phyloP scores from a whole-genome alignment of 2,888 invertebrate genomes.

The Apoderus coryli region DNA sequence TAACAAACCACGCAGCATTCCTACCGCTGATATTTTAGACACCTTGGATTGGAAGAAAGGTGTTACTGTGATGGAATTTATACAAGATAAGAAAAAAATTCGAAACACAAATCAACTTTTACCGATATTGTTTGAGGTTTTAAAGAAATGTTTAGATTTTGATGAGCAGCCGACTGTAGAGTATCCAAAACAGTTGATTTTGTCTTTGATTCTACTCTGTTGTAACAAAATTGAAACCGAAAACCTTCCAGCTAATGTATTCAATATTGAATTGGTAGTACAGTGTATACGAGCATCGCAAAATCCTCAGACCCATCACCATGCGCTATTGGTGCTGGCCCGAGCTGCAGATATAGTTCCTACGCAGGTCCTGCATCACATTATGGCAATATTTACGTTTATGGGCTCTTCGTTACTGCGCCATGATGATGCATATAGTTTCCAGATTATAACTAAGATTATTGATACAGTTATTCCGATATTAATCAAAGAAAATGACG shows the following conservation, averaged over 20 bases:
- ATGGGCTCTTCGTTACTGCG: slow-evolving; percentile 88
- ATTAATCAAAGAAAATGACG: slow-evolving; percentile 33
- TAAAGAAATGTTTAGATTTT: slow-evolving; percentile 64
- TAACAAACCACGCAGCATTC: slow-evolving; percentile 32
- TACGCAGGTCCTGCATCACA: slow-evolving; percentile 75
- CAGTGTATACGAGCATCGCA: slow-evolving; percentile 80
- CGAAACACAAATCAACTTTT: slow-evolving; percentile 49
- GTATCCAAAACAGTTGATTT: slow-evolving; percentile 74
- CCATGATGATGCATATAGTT: slow-evolving; percentile 90
- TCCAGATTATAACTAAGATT: slow-evolving; percentile 81
- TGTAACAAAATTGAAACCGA: slow-evolving; percentile 44
- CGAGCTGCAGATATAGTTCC: slow-evolving; percentile 66
- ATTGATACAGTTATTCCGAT: slow-evolving; percentile 84
- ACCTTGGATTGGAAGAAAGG: slow-evolving; percentile 64
- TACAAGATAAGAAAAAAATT: slow-evolving; percentile 75
- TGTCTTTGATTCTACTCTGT: slow-evolving; percentile 62
- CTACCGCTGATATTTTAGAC: slow-evolving; percentile 47
- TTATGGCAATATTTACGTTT: slow-evolving; percentile 95
- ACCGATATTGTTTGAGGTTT: slow-evolving; percentile 59
- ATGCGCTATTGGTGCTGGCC: slow-evolving; percentile 72
- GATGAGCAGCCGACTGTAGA: slow-evolving; percentile 73
- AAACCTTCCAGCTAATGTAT: slow-evolving; percentile 34
- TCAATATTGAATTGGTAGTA: slow-evolving; percentile 65
- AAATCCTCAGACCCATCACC: slow-evolving; percentile 92
- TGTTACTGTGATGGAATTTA: slow-evolving; percentile 63